Evolutionary conservation across 2,888 invertebrate genomes (phyloP), one percentile per base, ranked within the genome.

Genomic region (Micoletzkya japonica): DNA sequence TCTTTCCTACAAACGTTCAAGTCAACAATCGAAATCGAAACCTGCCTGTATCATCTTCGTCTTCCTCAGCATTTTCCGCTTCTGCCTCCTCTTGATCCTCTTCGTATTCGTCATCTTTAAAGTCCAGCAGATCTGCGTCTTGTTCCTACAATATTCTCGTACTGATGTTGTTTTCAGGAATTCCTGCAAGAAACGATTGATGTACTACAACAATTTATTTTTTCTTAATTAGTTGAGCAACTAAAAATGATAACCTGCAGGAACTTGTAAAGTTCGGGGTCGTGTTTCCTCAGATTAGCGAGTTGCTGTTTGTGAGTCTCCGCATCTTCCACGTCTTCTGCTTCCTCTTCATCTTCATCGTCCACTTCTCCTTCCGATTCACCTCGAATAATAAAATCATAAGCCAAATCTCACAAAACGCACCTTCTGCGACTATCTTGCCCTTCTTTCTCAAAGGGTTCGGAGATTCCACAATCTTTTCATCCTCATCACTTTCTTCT

Each of bases 191-290:
- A 52, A 57, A 30, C 7, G 6, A 57, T 30, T 30, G 44, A 44
- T 10, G 20, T 44, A 44, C 20, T 14, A 10, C 54, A 52, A 14
- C 17, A n/a, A 24, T 4, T n/a, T n/a, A 52, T n/a, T n/a, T n/a
- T 14, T n/a, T 52, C 24, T 24, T 52, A 7, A 52, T 7, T 52
- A 6, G n/a, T 24, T 14, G 52, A 39, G 10, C 7, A 17, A 17
- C 39, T 39, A 39, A 39, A 57, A 57, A 4, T 2, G 7, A 17
- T 7, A 7, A 66, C 68, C 68, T 68, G 68, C 1, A 68, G 70
- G 57, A 81, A 83, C 60, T 83, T 77, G 76, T 74, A 78, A 56
- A 83, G 81, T 61, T 83, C 82, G 7, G 83, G 83, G 67, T 78
- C 77, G 32, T 68, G 66, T 49, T 75, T 56, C 52, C 76, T 74